Evolutionary conservation across 2,113 vertebrate genomes (phyloP).

Genomic region (Caranx melampygus): DNA sequence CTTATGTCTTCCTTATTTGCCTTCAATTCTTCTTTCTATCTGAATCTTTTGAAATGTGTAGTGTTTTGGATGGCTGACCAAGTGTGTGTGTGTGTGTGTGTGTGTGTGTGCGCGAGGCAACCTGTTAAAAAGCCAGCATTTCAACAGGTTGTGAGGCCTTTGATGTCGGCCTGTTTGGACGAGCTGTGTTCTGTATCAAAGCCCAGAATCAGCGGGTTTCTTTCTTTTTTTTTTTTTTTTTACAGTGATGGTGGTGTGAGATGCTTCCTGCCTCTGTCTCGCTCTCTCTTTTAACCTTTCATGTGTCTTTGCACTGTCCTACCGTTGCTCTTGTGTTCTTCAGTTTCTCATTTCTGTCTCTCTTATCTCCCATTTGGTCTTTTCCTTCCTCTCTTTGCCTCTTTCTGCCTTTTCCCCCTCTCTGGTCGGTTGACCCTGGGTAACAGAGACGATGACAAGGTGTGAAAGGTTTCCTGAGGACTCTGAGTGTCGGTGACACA

Average conservation of each 20-base stretch:
- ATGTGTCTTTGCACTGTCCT: not conserved
- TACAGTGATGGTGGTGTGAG: not conserved
- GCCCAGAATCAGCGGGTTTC: conserved; percentile 2
- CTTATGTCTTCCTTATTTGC: not conserved
- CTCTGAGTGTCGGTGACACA: conserved; percentile 40
- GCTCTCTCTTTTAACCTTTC: no score
- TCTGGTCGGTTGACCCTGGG: conserved; percentile 18
- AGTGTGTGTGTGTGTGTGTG: not conserved
- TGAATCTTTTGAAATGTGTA: no score
- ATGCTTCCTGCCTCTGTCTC: not conserved
- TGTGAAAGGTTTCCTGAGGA: conserved; percentile 53
- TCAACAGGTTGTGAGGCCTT: conserved; percentile 20
- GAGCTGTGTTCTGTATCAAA: conserved; percentile 30
- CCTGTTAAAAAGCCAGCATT: conserved; percentile 5
- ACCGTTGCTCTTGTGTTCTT: not conserved
- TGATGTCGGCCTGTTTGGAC: conserved; percentile 32
- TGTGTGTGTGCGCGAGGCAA: not conserved
- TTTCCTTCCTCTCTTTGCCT: not conserved
- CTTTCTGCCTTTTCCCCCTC: not conserved
- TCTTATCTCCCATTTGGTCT: not conserved
- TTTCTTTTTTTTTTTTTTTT: conserved; percentile 25
- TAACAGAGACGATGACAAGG: conserved; percentile 58
- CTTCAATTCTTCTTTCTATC: not conserved
- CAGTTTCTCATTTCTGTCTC: conserved; percentile 3
- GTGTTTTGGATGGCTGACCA: no score